Conservation (phyloP, 2,113 vertebrate genomes). For the Chroicocephalus ridibundus region DNA sequence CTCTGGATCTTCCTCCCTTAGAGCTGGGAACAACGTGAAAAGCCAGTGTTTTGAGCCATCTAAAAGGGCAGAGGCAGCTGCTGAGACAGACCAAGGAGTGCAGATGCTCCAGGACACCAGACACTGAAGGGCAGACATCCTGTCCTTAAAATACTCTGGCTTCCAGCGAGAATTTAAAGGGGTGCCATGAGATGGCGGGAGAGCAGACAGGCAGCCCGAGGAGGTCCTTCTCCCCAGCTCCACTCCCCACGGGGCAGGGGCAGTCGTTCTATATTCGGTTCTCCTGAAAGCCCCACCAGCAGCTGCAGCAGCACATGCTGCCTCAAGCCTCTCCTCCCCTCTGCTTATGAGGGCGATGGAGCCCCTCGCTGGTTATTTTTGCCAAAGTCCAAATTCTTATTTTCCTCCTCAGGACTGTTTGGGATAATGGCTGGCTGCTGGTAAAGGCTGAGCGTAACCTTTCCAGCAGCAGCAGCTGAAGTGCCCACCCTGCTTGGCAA, state of each 20-base stretch:
- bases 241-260: not conserved
- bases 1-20: not conserved
- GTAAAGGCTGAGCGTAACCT: not conserved
- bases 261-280: not conserved
- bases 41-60: not conserved
- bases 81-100: not conserved
- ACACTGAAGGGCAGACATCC: not conserved
- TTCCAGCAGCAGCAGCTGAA: not conserved
- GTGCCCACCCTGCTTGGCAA: constrained; percentile 14
- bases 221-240: not conserved
- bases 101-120: not conserved
- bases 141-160: constrained; percentile 36
- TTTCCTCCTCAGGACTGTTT: not conserved
- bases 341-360: not conserved
- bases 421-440: not conserved
- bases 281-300: not conserved
- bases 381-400: not conserved
- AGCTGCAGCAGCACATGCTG: not conserved
- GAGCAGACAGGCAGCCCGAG: not conserved
- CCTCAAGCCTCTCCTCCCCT: not conserved
- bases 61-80: constrained; percentile 4
- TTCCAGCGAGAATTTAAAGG: not conserved
- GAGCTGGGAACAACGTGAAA: not conserved
- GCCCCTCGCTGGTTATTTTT: not conserved
- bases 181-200: not conserved